phyloP scores from a whole-genome alignment of 2,797 vertebrate species.

The Molossus molossus region DNA sequence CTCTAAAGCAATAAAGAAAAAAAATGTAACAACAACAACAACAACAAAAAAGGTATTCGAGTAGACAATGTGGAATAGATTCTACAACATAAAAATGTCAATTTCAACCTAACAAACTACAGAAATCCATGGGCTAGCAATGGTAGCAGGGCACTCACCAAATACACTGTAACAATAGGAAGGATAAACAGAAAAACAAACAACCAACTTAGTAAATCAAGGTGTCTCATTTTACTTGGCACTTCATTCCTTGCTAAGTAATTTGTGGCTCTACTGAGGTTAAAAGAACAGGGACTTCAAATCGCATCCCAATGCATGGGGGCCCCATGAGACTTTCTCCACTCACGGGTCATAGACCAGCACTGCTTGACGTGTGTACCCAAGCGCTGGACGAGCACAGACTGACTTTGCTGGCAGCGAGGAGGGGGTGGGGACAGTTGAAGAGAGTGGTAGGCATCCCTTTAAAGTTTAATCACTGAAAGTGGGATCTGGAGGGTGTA shows the following conservation, averaged over 20 bases:
- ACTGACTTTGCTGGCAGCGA: conserved; percentile 48
- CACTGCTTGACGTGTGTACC: conserved; percentile 41
- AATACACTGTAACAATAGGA: conserved; percentile 20
- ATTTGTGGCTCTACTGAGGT: conserved; percentile 63
- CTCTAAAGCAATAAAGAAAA: no score
- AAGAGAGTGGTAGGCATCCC: conserved; percentile 53
- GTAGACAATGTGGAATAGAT: conserved; percentile 79
- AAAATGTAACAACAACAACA: no score
- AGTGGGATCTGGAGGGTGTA: not conserved
- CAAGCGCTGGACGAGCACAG: conserved; percentile 49
- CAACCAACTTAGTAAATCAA: conserved; percentile 56
- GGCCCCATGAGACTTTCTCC: not conserved
- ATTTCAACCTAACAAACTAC: conserved; percentile 72
- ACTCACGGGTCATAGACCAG: conserved; percentile 16
- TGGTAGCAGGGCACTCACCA: not conserved
- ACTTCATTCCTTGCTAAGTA: conserved; percentile 77
- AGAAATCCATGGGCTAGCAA: conserved; percentile 66
- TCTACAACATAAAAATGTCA: conserved; percentile 83
- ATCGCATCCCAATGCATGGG: conserved; percentile 54
- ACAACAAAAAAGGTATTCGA: conserved; percentile 65
- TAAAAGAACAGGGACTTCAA: conserved; percentile 43
- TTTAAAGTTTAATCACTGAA: conserved; percentile 63
- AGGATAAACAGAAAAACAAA: conserved; percentile 41
- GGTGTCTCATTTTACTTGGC: conserved; percentile 60
- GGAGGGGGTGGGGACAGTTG: conserved; percentile 56